Evolutionary conservation across 2,888 invertebrate species (phyloP).

Genomic region (Antheraea yamamai): DNA sequence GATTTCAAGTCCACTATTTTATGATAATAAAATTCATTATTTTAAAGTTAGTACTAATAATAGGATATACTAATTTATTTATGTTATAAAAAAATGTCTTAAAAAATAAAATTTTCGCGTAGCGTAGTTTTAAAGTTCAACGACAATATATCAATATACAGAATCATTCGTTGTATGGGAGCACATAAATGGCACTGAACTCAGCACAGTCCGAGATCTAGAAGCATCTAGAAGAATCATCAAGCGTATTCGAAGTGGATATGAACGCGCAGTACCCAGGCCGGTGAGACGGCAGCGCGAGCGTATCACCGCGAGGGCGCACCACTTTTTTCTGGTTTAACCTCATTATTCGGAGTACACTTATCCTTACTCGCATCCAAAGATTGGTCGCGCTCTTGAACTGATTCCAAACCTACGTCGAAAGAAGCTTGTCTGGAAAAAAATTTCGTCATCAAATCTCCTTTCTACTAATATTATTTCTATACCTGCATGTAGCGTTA

Average conservation of each 20-base stretch:
- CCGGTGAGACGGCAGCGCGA: not conserved
- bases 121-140: not conserved
- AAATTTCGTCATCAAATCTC: not conserved
- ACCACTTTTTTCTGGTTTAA: slow-evolving; percentile 12
- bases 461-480: too few relatives aligned
- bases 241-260: not conserved
- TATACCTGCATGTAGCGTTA: too few relatives aligned
- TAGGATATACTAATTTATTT: too few relatives aligned
- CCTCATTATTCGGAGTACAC: slow-evolving; percentile 19
- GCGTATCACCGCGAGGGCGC: not conserved
- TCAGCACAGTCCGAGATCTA: not conserved
- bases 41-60: too few relatives aligned
- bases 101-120: not conserved
- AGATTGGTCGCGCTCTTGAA: slow-evolving; percentile 61
- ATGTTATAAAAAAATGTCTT: too few relatives aligned
- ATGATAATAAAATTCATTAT: too few relatives aligned
- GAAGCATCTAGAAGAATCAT: not conserved
- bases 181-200: not conserved
- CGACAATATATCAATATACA: too few relatives aligned
- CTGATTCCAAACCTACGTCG: slow-evolving; percentile 69
- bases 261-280: slow-evolving; percentile 6
- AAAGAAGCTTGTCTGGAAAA: slow-evolving; percentile 64
- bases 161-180: not conserved
- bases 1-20: not conserved
- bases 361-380: slow-evolving; percentile 35